Conservation (phyloP, 2,797 vertebrate species). For the Vireo griseus region DNA sequence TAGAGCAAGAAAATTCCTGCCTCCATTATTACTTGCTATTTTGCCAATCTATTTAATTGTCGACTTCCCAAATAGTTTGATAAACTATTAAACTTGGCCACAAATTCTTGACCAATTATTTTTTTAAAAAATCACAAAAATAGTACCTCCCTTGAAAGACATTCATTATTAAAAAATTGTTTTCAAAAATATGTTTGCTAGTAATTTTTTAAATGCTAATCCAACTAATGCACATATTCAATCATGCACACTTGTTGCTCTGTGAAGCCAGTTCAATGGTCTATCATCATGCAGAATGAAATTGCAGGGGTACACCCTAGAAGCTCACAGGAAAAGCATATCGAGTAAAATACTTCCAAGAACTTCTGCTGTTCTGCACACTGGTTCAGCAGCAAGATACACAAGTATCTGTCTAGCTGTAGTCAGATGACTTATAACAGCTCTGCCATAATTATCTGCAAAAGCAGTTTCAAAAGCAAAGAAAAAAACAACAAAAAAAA, state of each 20-base stretch:
- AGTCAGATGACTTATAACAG: not conserved
- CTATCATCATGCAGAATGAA: not conserved
- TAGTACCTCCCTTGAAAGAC: not conserved
- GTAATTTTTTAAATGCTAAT: not conserved
- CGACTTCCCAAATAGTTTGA: not conserved
- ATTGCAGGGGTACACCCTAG: not conserved
- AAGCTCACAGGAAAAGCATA: not conserved
- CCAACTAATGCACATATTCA: not conserved
- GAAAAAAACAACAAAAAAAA: not conserved
- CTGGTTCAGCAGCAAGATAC: not conserved
- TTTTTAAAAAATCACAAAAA: not conserved
- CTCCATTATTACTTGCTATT: not conserved
- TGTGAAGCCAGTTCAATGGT: not conserved
- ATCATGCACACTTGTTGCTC: not conserved
- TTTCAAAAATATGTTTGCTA: not conserved
- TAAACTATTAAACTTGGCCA: not conserved
- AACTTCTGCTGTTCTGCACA: not conserved
- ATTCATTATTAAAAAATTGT: not conserved
- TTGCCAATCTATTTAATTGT: not conserved
- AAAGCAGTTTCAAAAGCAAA: not conserved
- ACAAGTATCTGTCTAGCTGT: not conserved
- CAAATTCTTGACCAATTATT: not conserved
- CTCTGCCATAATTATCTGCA: not conserved
- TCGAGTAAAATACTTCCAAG: not conserved
- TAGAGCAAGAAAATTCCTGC: not conserved